Base-by-base conservation (phyloP, 2,888 invertebrate species). In the Andrena hattorfiana region DNA sequence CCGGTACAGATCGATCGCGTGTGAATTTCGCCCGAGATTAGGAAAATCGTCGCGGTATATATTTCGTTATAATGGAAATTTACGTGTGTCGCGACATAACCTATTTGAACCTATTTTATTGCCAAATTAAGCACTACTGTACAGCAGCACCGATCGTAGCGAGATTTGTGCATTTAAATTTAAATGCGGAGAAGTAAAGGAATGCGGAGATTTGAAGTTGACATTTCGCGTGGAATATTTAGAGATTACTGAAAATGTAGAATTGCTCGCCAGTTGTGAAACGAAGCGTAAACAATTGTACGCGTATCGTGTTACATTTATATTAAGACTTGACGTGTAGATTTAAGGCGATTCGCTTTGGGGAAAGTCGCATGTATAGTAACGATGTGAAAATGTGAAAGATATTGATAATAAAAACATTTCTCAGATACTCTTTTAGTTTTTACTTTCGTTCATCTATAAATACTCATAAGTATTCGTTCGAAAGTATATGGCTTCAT, bases 71-170 rank as follows among this genome's bases (percentile, higher is more conserved):
- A 56, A 26, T 67, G 23, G 7, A 32, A 49, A 66, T 75, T 28
- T 54, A 54, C 2, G 23, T 30, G 48, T 66, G 74, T 69, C n/a
- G 56, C 23, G 20, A 51, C 66, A 82, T 82, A 82, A 82, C 81
- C 82, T 81, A 69, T 54, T 56, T 70, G 32, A 54, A 82, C 82
- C 74, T 81, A 69, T 54, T 62, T 70, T 54, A 66, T 20, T 60
- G 59, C 2, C 10, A 35, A 82, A 64, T 64, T 64, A 59, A 28
- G 51, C 26, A 56, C 10, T 10, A 23, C 20, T 56, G 10, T 13
- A n/a, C 67, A 59, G 16, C 32, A 59, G 56, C 35, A 63, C 23
- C n/a, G 20, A 42, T 42, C n/a, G 26, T 56, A 16, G 10, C n/a
- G 30, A 60, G 76, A 28, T 32, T 20, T 72, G 16, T 51, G 54